Evolutionary conservation across 2,797 vertebrate species (phyloP).

Genomic region (Menidia menidia): DNA sequence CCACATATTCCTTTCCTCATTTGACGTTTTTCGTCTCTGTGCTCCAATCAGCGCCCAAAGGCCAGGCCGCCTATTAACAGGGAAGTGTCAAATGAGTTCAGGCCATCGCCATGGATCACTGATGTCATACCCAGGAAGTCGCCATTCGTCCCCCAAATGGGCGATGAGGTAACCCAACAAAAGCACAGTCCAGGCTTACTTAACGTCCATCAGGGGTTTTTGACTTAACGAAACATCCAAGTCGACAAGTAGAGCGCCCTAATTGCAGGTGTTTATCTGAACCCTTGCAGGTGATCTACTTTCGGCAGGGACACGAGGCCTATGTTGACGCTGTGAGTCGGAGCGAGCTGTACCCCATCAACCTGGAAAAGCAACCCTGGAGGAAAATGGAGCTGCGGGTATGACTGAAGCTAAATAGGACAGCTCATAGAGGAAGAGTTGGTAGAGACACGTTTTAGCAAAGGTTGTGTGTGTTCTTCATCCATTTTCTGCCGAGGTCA

Average conservation of each 20-base stretch:
- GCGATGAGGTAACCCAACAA: conserved; percentile 89
- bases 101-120: conserved; percentile 94
- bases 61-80: conserved; percentile 79
- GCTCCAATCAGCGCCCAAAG: conserved; percentile 75
- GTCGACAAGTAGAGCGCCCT: not conserved
- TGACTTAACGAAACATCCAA: not conserved
- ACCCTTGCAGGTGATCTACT: conserved; percentile 92
- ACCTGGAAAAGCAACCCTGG: conserved; percentile 95
- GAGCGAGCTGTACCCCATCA: conserved; percentile 90
- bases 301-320: conserved; percentile 96
- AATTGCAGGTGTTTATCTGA: not conserved
- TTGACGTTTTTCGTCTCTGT: conserved; percentile 20
- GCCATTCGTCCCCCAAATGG: conserved; percentile 98
- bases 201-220: not conserved
- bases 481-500: not conserved
- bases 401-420: conserved; percentile 51
- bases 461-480: not conserved
- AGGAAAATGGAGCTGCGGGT: conserved; percentile 94
- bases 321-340: conserved; percentile 94
- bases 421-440: not conserved
- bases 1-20: not conserved
- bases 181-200: not conserved
- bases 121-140: conserved; percentile 94
- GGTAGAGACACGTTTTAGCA: not conserved
- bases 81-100: conserved; percentile 89